Base-by-base conservation (phyloP, 2,113 vertebrate genomes). In the Damaliscus lunatus region DNA sequence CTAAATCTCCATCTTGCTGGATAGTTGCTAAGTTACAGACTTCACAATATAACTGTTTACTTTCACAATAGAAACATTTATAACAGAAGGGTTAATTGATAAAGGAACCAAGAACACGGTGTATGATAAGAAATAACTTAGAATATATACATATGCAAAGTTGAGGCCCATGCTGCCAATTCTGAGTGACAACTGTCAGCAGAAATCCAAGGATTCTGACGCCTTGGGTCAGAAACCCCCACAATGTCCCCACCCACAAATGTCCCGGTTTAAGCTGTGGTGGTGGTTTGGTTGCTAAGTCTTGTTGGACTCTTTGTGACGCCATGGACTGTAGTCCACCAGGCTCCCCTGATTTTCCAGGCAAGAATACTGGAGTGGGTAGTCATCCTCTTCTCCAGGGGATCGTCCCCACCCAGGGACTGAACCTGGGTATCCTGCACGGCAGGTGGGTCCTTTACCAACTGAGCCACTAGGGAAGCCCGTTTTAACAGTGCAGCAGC, bases 121-220 rank as follows among this genome's bases (percentile, higher is more conserved):
- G 43, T 43, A 43, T 43, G 12, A 78, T 85, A 95, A 84, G 57
- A 95, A 46, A 52, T 57, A 96, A 81, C n/a, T 21, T 90, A 60
- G 17, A 31, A 48, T 3, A 50, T 77, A 94, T 77, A 94, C 46
- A 29, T 93, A 25, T 88, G 96, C 96, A 97, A 77, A 83, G 33
- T 53, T 40, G 46, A 55, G 48, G 43, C 27, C 29, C 78, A 88
- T 55, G 86, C 17, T 97, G 97, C 96, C 94, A 96, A 87, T 96
- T 97, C 96, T 94, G 94, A 98, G 97, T 97, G 96, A 98, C 93
- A 97, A 88, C 96, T 98, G 84, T 98, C 97, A 97, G 98, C 98
- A 98, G 96, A 98, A 99, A 99, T 97, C 94, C 96, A 97, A 97
- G 97, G 97, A 98, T 98, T 98, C 96, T 97, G 95, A 94, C 97